Evolutionary conservation across 2,888 invertebrate genomes (phyloP), one percentile per base, ranked within the genome.

Genomic region (Lamellibrachia columna): DNA sequence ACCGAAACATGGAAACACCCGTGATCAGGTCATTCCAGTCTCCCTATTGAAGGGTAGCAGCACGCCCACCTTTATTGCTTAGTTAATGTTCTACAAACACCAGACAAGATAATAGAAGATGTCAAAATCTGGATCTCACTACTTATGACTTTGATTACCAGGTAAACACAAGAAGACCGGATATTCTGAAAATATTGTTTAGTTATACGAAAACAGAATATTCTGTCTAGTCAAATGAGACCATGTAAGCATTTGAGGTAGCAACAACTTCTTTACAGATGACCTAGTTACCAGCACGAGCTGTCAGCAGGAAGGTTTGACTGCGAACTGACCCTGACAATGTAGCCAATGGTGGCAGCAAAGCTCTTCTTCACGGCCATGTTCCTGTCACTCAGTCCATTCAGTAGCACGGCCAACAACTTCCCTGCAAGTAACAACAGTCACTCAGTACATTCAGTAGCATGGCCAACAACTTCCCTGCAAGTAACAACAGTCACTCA

Each of bases 381-480:
- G 96, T 98, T 99, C 93, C 98, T 97, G 96, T 99, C 99, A 91
- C 98, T 98, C 40, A 98, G 97, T 0, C 98, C 98, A 94, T 97
- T 97, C 90, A 98, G 97, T 92, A 98, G 96, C 11, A 97, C 97
- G 52, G 97, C 97, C 94, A 98, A 96, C 91, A 98, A 95, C 97
- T 98, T 98, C 90, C 97, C 97, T 97, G n/a, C 22, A 75, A 15
- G 22, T 3, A 75, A 75, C 22, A 75, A 11, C 55, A 55, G 55
- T 55, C 9, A 6, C 11, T 60, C 3, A 15, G 22, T 40, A 1
- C n/a, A 90, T 15, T n/a, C 15, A 90, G 1, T 90, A 11, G 52
- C 11, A 52, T 11, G 40, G 40, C 40, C 40, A 40, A 40, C 40
- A 40, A 55, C 55, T 55, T 9, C 3, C 7, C 55, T 55, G 55